A percentile compares a stretch with the other conserved stretches of the same genome.
Evolutionary conservation across 2,797 vertebrate genomes (phyloP).

Genomic region (Anabas testudineus): DNA sequence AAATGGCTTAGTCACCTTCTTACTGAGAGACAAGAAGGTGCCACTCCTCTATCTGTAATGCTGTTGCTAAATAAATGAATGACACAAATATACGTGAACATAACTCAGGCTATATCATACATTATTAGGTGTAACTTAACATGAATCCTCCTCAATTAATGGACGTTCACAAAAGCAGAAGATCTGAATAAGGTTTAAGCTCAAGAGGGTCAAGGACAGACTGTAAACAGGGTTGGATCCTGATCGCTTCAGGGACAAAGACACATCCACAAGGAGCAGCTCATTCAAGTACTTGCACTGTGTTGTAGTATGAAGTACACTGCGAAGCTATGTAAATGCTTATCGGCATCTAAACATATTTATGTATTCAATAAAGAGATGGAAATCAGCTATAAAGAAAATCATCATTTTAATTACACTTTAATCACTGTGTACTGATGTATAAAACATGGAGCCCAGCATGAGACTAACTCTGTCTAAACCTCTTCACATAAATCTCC

Average conservation of each 20-base stretch:
- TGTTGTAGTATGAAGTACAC: background rate
- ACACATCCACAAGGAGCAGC: constrained; percentile 11
- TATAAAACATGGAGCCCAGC: constrained; percentile 67
- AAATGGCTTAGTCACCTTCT: too few relatives aligned
- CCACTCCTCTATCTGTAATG: too few relatives aligned
- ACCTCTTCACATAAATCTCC: constrained; percentile 49
- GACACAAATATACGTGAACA: too few relatives aligned
- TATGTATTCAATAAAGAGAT: constrained; percentile 63
- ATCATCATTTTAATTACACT: constrained; percentile 66
- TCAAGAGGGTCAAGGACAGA: constrained; percentile 48
- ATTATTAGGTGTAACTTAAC: background rate
- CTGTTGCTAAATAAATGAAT: too few relatives aligned
- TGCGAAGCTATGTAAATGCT: constrained; percentile 38
- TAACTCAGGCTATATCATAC: too few relatives aligned
- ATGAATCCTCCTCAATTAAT: background rate
- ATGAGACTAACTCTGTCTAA: constrained; percentile 59
- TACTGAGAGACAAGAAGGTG: too few relatives aligned
- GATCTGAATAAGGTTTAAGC: constrained; percentile 1
- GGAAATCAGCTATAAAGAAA: constrained; percentile 53
- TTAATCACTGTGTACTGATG: constrained; percentile 68
- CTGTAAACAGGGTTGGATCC: constrained; percentile 19
- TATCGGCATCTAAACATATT: constrained; percentile 68
- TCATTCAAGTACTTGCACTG: constrained; percentile 21
- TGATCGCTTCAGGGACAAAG: constrained; percentile 19
- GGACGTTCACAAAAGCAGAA: constrained; percentile 10